Base-by-base conservation (phyloP, 2,888 invertebrate genomes). In the Clunio marinus region DNA sequence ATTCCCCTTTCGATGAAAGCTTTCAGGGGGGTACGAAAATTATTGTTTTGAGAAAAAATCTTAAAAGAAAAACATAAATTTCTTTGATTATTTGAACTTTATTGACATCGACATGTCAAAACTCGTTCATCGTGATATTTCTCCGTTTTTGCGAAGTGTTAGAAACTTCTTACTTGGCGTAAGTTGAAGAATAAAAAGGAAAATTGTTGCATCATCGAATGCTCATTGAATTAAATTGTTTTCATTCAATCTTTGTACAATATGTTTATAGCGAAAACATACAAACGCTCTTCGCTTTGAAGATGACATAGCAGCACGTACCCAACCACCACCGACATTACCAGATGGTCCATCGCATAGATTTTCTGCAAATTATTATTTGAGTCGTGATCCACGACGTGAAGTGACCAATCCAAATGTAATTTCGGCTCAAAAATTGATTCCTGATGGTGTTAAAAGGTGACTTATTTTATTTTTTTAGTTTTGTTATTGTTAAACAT, bases 341-440 rank as follows among this genome's bases (percentile, higher is more conserved):
- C 96, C 93, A 20, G 90, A 86, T 70, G 96, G 95, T 8, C 88
- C 90, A 1, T 82, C 88, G 28, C 90, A 92, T 78, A 85, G 82
- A 76, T 81, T 91, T 70, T 84, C 88, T 13, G 85, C 84, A 58
- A 94, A 96, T 78, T 93, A 94, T 77, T 96, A 97, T 75, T 89
- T 82, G 75, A 78, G 82, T 0, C 83, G 96, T 69, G 96, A 97
- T 81, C 92, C 82, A 0, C 84, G 96, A 62, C 83, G 93, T 69
- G 88, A 89, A 75, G 89, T 91, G 0, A 70, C 70, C 24, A 78
- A 78, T 4, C 79, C 79, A 62, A 74, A 77, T 55, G 76, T 77
- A 69, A 13, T 72, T 4, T 8, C 20, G 74, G 70, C 73, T 73
- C 32, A 60, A 27, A 35, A 60, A 8, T 17, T 60, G 60, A 32